phyloP scores from a whole-genome alignment of 1,140 invertebrate genomes.

The Ceratina australensis region DNA sequence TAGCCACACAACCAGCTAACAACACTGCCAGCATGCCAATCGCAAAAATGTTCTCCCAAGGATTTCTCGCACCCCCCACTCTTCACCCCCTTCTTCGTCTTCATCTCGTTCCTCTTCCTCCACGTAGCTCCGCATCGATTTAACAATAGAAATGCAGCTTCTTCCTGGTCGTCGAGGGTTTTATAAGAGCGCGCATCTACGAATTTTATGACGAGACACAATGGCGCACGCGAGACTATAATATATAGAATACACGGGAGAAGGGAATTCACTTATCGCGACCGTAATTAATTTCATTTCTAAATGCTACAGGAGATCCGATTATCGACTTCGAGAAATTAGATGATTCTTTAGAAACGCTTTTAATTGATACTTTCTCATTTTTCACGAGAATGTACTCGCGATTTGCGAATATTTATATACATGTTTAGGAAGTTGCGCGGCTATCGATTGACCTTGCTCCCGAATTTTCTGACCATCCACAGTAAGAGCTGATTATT shows the following conservation, averaged over 20 bases:
- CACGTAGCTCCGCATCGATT: background rate
- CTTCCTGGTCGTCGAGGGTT: background rate
- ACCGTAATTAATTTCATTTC: background rate
- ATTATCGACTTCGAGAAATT: background rate
- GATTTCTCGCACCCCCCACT: background rate
- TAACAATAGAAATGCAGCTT: conserved; percentile 25
- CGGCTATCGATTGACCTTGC: conserved; percentile 58
- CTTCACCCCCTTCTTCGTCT: background rate
- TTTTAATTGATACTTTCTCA: background rate
- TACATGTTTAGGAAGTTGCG: conserved; percentile 38
- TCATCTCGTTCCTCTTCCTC: background rate
- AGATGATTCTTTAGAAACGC: background rate
- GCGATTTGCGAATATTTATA: background rate
- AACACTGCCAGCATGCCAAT: conserved; percentile 95
- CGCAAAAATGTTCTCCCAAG: conserved; percentile 64
- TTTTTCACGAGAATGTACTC: conserved; percentile 7
- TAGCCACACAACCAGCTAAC: conserved; percentile 97
- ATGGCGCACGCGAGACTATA: background rate
- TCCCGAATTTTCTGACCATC: conserved; percentile 49
- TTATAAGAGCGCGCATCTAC: background rate
- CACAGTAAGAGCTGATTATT: conserved; percentile 55
- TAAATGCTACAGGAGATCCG: background rate
- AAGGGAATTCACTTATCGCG: background rate
- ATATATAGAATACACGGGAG: background rate
- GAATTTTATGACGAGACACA: background rate